Evolutionary conservation across 2,888 invertebrate genomes (phyloP).

Genomic region (Saturnia japonica): DNA sequence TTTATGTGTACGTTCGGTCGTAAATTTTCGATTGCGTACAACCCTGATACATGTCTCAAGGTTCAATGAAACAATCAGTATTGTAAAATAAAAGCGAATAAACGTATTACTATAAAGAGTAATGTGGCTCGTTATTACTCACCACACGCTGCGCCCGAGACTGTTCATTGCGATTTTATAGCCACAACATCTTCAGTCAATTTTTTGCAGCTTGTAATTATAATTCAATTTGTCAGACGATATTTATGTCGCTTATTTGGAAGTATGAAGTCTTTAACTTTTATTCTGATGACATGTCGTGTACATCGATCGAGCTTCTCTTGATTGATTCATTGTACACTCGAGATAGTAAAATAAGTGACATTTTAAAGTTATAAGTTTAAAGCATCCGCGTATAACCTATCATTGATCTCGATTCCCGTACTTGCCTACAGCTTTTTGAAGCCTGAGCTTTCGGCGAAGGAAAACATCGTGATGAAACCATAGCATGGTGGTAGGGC

Average conservation of each 20-base stretch:
- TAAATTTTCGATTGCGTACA: not conserved
- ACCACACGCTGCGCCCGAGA: constrained; percentile 9
- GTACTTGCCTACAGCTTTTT: too few species aligned
- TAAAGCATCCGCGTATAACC: too few species aligned
- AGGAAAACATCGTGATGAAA: too few species aligned
- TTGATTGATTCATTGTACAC: not conserved
- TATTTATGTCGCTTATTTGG: constrained; percentile 1
- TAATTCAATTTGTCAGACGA: constrained; percentile 10
- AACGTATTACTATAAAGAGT: constrained; percentile 6
- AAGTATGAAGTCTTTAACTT: constrained; percentile 5
- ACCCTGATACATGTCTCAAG: constrained; percentile 3
- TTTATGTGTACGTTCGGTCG: not conserved
- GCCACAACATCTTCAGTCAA: not conserved
- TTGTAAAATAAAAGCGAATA: constrained; percentile 1
- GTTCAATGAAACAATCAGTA: not conserved
- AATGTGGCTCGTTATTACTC: not conserved
- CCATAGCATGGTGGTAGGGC: too few species aligned
- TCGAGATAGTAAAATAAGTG: not conserved
- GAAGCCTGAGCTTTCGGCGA: too few species aligned
- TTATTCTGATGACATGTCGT: constrained; percentile 1
- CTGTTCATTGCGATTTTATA: not conserved
- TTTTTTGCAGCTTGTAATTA: constrained; percentile 8
- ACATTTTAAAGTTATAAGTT: not conserved
- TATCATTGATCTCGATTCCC: too few species aligned
- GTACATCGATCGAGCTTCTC: not conserved